A percentile compares a stretch with the other conserved stretches of the same genome.
phyloP scores from a whole-genome alignment of 2,888 invertebrate genomes.

The Euzetes globulus region DNA sequence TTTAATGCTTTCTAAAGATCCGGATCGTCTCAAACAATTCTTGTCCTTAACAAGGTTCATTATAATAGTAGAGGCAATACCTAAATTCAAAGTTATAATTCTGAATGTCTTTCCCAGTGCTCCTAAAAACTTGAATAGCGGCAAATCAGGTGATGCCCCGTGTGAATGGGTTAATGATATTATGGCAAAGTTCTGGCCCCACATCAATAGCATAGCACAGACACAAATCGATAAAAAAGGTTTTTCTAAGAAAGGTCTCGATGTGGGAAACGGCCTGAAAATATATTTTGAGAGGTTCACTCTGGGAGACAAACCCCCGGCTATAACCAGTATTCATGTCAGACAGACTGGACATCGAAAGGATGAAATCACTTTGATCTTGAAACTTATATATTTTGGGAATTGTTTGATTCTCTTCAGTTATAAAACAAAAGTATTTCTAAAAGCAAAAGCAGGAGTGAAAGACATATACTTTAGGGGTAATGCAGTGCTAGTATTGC shows the following conservation, averaged over 20 bases:
- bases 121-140: not conserved
- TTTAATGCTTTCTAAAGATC: not conserved
- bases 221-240: conserved; percentile 28
- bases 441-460: conserved; percentile 9
- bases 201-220: conserved; percentile 19
- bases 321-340: conserved; percentile 13
- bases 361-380: conserved; percentile 20
- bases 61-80: not conserved
- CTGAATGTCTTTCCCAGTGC: not conserved
- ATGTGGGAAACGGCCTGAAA: conserved; percentile 4
- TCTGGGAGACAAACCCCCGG: conserved; percentile 33
- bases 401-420: conserved; percentile 29
- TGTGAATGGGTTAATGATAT: conserved; percentile 32
- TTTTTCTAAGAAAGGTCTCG: not conserved
- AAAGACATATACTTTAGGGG: conserved; percentile 25
- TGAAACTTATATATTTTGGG: conserved; percentile 30
- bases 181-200: conserved; percentile 23
- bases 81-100: not conserved
- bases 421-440: conserved; percentile 5
- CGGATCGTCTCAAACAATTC: not conserved
- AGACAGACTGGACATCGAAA: not conserved
- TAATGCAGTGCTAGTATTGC: not conserved
- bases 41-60: not conserved
- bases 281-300: conserved; percentile 30
- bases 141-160: not conserved